Base-by-base conservation (phyloP, 2,888 invertebrate genomes). In the Heliconius ethilla region DNA sequence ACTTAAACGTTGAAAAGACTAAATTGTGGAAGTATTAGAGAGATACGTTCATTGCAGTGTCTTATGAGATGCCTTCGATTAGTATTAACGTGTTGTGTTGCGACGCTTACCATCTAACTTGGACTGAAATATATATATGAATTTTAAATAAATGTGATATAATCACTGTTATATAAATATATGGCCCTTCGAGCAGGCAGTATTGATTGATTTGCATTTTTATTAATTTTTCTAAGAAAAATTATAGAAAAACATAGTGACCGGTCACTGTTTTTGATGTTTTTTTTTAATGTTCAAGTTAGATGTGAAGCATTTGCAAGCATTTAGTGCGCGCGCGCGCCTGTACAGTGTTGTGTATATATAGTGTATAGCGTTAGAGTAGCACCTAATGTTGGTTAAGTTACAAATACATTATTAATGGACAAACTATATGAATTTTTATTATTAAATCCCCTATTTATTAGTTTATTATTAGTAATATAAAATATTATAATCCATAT, bases 331-430 rank as follows among this genome's bases (percentile, higher is more conserved):
- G 83, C 82, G 88, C 86, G 83, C 82, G 83, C 83, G 87, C 87
- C 85, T 91, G 92, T 92, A 93, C 91, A 92, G 90, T 90, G 90
- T 91, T 89, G 82, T 93, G 92, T 94, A 93, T 90, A 93, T 93
- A 94, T 92, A 93, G 92, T 78, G 83, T 93, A 94, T 92, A 93
- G 92, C 78, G 83, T 76, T 83, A 83, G 83, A 87, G 86, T 88
- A 87, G 89, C 86, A 85, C 88, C 84, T 89, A 87, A 89, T 89
- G 87, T 86, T 90, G 88, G 85, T 84, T 90, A 90, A 92, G 91
- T 89, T 92, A 92, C 85, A 85, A 92, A 92, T 93, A 92, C 91
- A 94, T 93, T 90, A 91, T 91, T 93, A 92, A 92, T 91, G 92
- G 92, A 92, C 88, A 85, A 87, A 87, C 76, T 72, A 75, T 76